Conservation (phyloP, 2,797 vertebrate genomes). For the Cyprinella venusta region DNA sequence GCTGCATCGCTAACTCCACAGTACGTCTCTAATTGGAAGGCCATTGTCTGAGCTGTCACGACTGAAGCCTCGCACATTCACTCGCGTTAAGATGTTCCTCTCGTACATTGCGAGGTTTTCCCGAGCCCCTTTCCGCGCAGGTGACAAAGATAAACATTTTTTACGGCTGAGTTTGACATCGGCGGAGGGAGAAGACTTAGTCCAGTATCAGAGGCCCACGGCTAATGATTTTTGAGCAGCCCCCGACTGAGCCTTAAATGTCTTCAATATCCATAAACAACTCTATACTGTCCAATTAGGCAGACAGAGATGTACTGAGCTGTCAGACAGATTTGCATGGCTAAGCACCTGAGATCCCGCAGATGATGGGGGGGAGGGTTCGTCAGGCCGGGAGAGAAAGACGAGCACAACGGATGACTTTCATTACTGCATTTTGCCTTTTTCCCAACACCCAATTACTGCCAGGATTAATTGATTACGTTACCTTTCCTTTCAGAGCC, state of each 20-base stretch:
- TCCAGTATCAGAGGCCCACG: constrained; percentile 88
- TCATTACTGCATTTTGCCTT: constrained; percentile 93
- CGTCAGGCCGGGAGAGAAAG: constrained; percentile 82
- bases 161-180: constrained; percentile 72
- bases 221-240: constrained; percentile 98
- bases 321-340: constrained; percentile 99
- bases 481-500: constrained; percentile 76
- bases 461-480: constrained; percentile 98
- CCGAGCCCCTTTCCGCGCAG: constrained; percentile 63
- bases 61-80: constrained; percentile 35
- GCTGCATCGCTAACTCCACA: constrained; percentile 32
- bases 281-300: constrained; percentile 99
- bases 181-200: constrained; percentile 85
- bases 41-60: constrained; percentile 39
- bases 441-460: constrained; percentile 97
- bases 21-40: constrained; percentile 57
- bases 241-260: constrained; percentile 97
- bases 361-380: constrained; percentile 84
- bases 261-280: constrained; percentile 99
- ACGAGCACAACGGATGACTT: constrained; percentile 91
- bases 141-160: constrained; percentile 79
- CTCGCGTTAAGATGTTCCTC: constrained; percentile 70
- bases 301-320: constrained; percentile 95
- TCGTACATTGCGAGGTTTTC: constrained; percentile 64
- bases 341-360: constrained; percentile 94